These are phyloP conservation scores for Corythoichthys haematopterus DNA, from an alignment of 2,113 vertebrate species.

Conservation along the genomic window DNA sequence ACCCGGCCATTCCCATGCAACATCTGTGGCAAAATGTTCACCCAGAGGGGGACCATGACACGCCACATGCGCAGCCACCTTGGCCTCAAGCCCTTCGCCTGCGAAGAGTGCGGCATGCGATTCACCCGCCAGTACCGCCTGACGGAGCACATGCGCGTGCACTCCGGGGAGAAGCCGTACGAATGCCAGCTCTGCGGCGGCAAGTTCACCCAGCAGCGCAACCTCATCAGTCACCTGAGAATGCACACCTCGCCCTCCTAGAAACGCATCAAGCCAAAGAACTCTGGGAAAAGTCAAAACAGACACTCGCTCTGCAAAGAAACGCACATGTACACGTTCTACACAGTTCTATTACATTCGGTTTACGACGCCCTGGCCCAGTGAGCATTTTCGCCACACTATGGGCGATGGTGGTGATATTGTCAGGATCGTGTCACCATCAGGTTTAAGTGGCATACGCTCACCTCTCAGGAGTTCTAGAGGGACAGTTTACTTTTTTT, in stretches of 20 bases:
- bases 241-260: slow-evolving; percentile 98
- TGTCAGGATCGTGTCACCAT: slow-evolving; percentile 40
- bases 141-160: slow-evolving; percentile 99
- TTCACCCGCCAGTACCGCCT: slow-evolving; percentile 99
- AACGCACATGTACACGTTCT: slow-evolving; percentile 57
- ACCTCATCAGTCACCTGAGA: slow-evolving; percentile 99
- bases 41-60: slow-evolving; percentile 98
- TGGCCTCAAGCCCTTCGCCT: slow-evolving; percentile 96
- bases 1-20: slow-evolving; percentile 95
- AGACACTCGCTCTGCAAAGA: slow-evolving; percentile 59
- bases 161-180: slow-evolving; percentile 98
- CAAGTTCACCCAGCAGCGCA: slow-evolving; percentile 98
- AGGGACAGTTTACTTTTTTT: slow-evolving; percentile 41
- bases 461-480: slow-evolving; percentile 63
- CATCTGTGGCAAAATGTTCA: slow-evolving; percentile 99
- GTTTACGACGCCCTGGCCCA: slow-evolving; percentile 48
- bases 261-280: slow-evolving; percentile 84
- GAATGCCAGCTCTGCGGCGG: slow-evolving; percentile 98
- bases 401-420: slow-evolving; percentile 42
- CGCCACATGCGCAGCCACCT: slow-evolving; percentile 99
- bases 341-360: slow-evolving; percentile 47
- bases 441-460: slow-evolving; percentile 34
- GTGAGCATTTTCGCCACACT: slow-evolving; percentile 49
- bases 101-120: slow-evolving; percentile 98
- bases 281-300: slow-evolving; percentile 62